Evolutionary conservation across 2,113 vertebrate species (phyloP), one percentile per base, ranked within the genome.

Genomic region (Sceloporus undulatus): DNA sequence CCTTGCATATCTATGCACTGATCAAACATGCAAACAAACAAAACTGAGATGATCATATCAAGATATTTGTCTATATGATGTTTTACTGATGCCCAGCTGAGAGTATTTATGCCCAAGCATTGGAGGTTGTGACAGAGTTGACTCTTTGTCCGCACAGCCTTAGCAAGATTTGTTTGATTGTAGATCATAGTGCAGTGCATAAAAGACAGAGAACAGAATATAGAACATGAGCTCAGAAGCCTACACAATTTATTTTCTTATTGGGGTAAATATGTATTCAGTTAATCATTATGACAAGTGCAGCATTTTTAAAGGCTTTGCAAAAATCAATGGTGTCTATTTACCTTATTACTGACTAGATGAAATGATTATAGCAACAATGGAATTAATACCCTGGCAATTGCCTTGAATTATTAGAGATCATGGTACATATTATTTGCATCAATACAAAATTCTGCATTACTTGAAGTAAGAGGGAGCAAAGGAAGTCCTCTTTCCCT

Each of bases 331-430:
- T 48, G 85, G n/a, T 80, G 89, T 70, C 0, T 14, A n/a, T 87
- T 81, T 77, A 66, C 27, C 5, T 82, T 70, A 76, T 85, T 25
- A 75, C 71, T 74, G 34, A 70, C 89, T 34, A 16, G 56, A 81
- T 91, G 16, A 87, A 25, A 85, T 10, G 80, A 91, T 83, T 56
- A 89, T 27, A 92, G 2, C 27, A 93, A 34, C 5, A 88, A 71
- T 0, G 79, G 83, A 90, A 85, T 71, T 84, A 84, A 92, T 65
- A 68, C 25, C 54, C 85, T 83, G 9, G n/a, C 59, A 68, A 13
- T 59, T 42, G 86, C 85, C 56, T 88, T 85, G 71, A 88, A 84
- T 81, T 85, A 85, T 19, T 65, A 89, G 77, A 66, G 85, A 76
- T 70, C 27, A 70, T 83, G n/a, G 82, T 19, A 87, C 3, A 79